Evolutionary conservation across 2,113 vertebrate species (phyloP), one percentile per base, ranked within the genome.

Genomic region (Sturnus vulgaris): DNA sequence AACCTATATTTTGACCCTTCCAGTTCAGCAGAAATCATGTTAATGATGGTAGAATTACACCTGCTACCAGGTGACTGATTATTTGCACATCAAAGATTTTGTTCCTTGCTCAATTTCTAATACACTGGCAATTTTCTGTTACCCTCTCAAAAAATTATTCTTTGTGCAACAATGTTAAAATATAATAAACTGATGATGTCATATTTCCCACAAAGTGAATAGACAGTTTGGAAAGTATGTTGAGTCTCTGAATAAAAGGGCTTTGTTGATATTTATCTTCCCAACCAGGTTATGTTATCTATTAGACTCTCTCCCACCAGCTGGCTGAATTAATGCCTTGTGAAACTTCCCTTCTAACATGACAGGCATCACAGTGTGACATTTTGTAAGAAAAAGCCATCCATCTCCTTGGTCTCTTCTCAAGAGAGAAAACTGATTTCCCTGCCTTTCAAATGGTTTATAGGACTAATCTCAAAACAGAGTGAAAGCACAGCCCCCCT

Each of bases 281-380:
- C 56, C 72, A 91, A 46, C 1, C 66, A 81, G 86, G 27, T 90
- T 68, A 72, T 72, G 75, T 77, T 92, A 50, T 81, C 93, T 92
- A 18, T 82, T 86, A 90, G 87, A 52, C 47, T 78, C 82, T 60
- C 39, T 20, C 44, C 47, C 42, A 71, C 73, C 87, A 86, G 88
- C 95, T 97, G 92, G 55, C 76, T 76, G 89, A 96, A 96, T 92
- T 92, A 95, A 88, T 77, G 78, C 77, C 66, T 92, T 96, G 60
- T 87, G 88, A 90, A 93, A 84, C 47, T 77, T 91, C 33, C 81
- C 59, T 91, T 70, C 71, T 78, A 28, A 40, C 12, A 59, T 84
- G 72, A 50, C 53, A 90, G 59, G 64, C n/a, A 35, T 55, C 25
- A 31, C 81, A 93, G 82, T n/a, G 64, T 64, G 78, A 63, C 50